These are phyloP conservation scores for Agriotes lineatus DNA, from an alignment of 2,888 invertebrate genomes.

Conservation along the genomic window DNA sequence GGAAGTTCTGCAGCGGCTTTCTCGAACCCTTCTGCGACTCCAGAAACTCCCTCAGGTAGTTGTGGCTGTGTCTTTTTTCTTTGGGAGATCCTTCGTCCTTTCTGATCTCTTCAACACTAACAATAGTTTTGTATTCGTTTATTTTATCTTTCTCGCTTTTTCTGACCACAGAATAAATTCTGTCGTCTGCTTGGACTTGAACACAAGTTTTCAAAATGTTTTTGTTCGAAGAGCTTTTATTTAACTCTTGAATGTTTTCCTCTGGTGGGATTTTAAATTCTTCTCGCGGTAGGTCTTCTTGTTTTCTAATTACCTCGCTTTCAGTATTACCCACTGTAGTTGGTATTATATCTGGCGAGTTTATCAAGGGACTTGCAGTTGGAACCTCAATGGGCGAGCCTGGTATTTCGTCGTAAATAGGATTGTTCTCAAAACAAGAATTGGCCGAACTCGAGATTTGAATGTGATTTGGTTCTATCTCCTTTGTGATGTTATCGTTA, in stretches of 20 bases:
- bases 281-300: neutral
- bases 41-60: slow-evolving; percentile 63
- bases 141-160: slow-evolving; percentile 43
- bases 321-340: neutral
- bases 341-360: neutral
- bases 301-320: slow-evolving; percentile 1
- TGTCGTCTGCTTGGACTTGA: slow-evolving; percentile 50
- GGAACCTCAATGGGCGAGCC: neutral
- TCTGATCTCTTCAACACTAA: slow-evolving; percentile 54
- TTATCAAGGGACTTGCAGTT: neutral
- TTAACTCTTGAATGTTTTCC: neutral
- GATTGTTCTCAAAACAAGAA: slow-evolving; percentile 50
- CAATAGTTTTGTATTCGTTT: slow-evolving; percentile 61
- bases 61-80: slow-evolving; percentile 63
- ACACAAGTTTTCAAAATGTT: slow-evolving; percentile 52
- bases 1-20: slow-evolving; percentile 64
- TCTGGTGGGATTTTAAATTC: neutral
- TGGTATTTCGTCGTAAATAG: slow-evolving; percentile 54
- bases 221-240: neutral
- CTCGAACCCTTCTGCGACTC: slow-evolving; percentile 64
- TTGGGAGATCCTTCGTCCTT: slow-evolving; percentile 50
- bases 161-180: slow-evolving; percentile 20
- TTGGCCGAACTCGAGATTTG: slow-evolving; percentile 9
- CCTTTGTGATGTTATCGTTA: slow-evolving; percentile 53
- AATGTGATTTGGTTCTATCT: slow-evolving; percentile 11